A percentile compares a stretch with the other conserved stretches of the same genome.
phyloP scores from a whole-genome alignment of 30 jellyfish, hydroid and myxozoan genomes.

The Rhopilema esculentum region DNA sequence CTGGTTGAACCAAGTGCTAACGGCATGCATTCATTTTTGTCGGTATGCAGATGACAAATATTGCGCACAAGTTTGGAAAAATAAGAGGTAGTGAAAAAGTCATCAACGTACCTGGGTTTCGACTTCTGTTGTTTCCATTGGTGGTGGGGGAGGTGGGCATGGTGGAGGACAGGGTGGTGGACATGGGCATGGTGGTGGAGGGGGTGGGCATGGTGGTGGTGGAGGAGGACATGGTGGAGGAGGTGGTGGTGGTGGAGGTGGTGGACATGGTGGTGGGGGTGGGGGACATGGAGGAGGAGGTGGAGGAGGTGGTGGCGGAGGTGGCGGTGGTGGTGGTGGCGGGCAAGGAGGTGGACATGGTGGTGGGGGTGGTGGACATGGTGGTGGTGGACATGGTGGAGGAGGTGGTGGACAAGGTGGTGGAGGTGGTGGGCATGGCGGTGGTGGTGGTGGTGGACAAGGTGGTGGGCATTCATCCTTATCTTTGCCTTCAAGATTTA shows the following conservation, averaged over 20 bases:
- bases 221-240: constrained; percentile 91
- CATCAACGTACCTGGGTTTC: constrained; percentile 88
- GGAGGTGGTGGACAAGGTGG: constrained; percentile 78
- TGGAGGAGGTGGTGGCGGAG: constrained; percentile 78
- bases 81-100: neutral
- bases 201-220: constrained; percentile 75
- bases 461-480: constrained; percentile 70
- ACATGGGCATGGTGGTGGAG: constrained; percentile 81
- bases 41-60: no score
- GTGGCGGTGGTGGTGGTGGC: constrained; percentile 74
- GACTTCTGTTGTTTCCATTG: constrained; percentile 98
- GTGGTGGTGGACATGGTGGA: constrained; percentile 70
- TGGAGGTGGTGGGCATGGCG: constrained; percentile 69
- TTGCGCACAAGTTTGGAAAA: no score
- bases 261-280: constrained; percentile 91
- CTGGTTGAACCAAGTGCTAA: no score
- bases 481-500: constrained; percentile 68
- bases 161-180: constrained; percentile 73
- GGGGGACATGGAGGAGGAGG: constrained; percentile 90
- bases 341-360: constrained; percentile 66
- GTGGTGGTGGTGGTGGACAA: constrained; percentile 72
- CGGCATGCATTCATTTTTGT: no score
- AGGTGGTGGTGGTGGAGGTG: constrained; percentile 89
- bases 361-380: constrained; percentile 72
- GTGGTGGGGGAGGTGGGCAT: constrained; percentile 93